Conservation (phyloP, 2,113 vertebrate species). For the Entomyzon cyanotis region DNA sequence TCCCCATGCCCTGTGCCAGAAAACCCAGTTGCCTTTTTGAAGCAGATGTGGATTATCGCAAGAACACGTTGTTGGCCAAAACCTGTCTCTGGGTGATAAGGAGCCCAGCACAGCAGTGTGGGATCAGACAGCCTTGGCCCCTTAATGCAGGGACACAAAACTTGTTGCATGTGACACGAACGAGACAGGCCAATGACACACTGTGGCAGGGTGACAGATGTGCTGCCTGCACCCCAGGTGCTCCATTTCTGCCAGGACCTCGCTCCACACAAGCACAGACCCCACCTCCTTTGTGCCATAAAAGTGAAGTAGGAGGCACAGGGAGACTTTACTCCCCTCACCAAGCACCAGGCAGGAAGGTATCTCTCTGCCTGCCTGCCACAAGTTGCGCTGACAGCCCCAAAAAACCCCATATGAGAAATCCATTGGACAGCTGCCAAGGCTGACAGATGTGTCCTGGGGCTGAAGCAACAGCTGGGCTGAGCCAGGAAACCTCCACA, state of each 20-base stretch:
- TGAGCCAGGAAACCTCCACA: not conserved
- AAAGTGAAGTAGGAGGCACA: not conserved
- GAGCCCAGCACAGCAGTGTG: not conserved
- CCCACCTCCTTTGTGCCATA: accelerated
- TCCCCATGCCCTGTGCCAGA: not conserved
- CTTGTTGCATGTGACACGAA: not conserved
- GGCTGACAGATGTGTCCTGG: not conserved
- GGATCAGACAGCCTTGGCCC: not conserved
- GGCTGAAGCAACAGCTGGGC: not conserved
- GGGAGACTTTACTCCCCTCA: not conserved
- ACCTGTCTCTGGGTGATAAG: not conserved
- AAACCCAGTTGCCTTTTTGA: accelerated
- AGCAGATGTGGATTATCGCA: not conserved
- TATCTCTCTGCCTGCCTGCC: not conserved
- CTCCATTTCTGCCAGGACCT: not conserved
- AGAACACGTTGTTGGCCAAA: accelerated
- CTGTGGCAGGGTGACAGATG: accelerated
- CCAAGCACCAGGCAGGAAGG: not conserved
- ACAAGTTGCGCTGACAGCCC: accelerated
- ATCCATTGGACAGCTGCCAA: not conserved
- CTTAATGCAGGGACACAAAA: not conserved
- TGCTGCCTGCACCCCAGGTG: not conserved
- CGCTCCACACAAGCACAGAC: accelerated
- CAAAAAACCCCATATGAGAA: not conserved
- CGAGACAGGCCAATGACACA: accelerated